Evolutionary conservation across 2,797 vertebrate genomes (phyloP).

Genomic region (Enteromius paludinosus): DNA sequence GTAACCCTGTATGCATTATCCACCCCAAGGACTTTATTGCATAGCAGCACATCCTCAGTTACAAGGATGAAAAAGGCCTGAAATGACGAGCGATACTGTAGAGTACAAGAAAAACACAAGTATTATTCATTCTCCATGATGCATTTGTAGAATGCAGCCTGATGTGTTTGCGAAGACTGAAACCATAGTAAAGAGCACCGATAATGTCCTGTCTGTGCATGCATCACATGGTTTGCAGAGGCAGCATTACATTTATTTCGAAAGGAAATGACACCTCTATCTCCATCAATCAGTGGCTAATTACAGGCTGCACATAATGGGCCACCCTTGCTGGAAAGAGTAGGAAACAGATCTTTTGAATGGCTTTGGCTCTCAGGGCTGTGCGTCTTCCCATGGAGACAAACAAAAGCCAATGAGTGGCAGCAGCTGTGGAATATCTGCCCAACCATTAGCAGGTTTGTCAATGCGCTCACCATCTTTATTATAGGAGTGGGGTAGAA

Average conservation of each 20-base stretch:
- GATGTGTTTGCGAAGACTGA: background rate
- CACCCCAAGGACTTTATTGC: constrained; percentile 45
- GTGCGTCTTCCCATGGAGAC: constrained; percentile 39
- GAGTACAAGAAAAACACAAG: constrained; percentile 11
- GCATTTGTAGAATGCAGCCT: background rate
- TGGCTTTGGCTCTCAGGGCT: constrained; percentile 47
- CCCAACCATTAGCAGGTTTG: constrained; percentile 56
- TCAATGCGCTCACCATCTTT: constrained; percentile 56
- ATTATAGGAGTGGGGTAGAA: constrained; percentile 53
- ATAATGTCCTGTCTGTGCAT: constrained; percentile 28
- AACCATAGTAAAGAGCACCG: constrained; percentile 22
- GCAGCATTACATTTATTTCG: constrained; percentile 51
- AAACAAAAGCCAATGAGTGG: constrained; percentile 55
- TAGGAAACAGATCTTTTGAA: constrained; percentile 50
- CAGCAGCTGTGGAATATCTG: constrained; percentile 57
- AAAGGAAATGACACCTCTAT: constrained; percentile 47
- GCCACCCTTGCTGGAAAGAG: constrained; percentile 45
- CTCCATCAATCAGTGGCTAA: constrained; percentile 53
- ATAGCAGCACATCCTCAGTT: constrained; percentile 18
- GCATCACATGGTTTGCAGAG: constrained; percentile 13
- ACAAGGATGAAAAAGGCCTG: constrained; percentile 29
- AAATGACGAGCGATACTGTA: background rate
- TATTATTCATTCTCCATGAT: background rate
- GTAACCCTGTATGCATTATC: constrained; percentile 27
- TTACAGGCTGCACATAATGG: constrained; percentile 53